These are phyloP conservation scores for Apus apus DNA, from an alignment of 2,113 vertebrate species.

Conservation along the genomic window DNA sequence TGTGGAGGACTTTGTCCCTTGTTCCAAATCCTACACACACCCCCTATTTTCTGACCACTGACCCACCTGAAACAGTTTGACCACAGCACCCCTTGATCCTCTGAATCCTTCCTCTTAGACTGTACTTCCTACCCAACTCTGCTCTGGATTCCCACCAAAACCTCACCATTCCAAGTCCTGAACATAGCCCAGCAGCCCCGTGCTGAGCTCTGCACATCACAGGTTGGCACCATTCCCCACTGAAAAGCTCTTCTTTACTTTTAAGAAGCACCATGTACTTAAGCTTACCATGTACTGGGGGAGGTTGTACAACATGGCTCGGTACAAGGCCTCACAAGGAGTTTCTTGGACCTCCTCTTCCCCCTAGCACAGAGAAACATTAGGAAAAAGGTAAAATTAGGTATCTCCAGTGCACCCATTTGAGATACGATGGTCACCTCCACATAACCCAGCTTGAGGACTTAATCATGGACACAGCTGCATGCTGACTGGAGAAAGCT, in stretches of 20 bases:
- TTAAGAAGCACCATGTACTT: accelerated
- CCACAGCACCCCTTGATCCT: accelerated
- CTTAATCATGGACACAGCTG: neutral
- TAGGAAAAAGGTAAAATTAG: neutral
- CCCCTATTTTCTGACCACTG: neutral
- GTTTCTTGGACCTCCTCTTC: conserved; percentile 94
- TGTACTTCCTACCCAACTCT: neutral
- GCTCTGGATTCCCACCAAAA: neutral
- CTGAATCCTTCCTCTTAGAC: neutral
- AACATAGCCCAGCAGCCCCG: accelerated
- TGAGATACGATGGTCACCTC: neutral
- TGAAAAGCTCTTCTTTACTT: neutral
- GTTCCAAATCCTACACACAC: neutral
- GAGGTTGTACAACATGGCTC: conserved; percentile 91
- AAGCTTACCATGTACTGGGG: conserved; percentile 94
- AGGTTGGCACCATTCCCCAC: neutral
- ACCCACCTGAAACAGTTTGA: neutral
- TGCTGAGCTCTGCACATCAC: neutral
- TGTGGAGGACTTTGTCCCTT: neutral
- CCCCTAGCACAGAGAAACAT: conserved; percentile 75
- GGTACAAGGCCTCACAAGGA: conserved; percentile 87
- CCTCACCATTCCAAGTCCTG: neutral
- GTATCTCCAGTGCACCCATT: neutral
- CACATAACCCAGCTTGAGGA: neutral
- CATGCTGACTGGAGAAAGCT: neutral